Conservation (phyloP, 2,113 vertebrate genomes). For the Cynocephalus volans region DNA sequence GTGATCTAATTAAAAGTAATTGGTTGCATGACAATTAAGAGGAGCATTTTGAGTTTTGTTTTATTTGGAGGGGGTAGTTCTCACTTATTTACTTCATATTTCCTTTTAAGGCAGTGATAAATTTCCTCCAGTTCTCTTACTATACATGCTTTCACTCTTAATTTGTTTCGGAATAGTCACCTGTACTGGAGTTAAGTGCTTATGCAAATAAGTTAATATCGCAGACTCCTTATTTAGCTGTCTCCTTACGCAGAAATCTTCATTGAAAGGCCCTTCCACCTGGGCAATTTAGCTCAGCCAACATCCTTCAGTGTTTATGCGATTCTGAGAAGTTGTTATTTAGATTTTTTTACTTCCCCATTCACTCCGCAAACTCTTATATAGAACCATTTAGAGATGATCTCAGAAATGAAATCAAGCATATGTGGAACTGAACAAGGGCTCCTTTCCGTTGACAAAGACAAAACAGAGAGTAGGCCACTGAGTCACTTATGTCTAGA, state of each 20-base stretch:
- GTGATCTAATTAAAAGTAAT: slow-evolving; percentile 82
- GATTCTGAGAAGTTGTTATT: neutral
- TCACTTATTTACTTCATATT: slow-evolving; percentile 66
- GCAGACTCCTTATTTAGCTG: slow-evolving; percentile 68
- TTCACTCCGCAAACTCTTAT: neutral
- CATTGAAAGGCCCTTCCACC: slow-evolving; percentile 49
- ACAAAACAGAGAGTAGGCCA: slow-evolving; percentile 81
- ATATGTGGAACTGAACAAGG: slow-evolving; percentile 75
- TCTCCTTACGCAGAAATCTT: slow-evolving; percentile 63
- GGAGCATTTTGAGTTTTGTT: slow-evolving; percentile 43
- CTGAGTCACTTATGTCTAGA: slow-evolving; percentile 79
- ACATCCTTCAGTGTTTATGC: neutral
- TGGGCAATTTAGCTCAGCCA: slow-evolving; percentile 58
- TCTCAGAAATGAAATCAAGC: slow-evolving; percentile 75
- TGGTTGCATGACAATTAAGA: slow-evolving; percentile 79
- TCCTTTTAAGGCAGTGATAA: slow-evolving; percentile 66
- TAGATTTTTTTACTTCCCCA: neutral
- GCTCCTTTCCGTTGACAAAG: slow-evolving; percentile 79
- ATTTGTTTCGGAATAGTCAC: slow-evolving; percentile 71
- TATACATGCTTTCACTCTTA: slow-evolving; percentile 70
- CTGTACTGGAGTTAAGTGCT: slow-evolving; percentile 71
- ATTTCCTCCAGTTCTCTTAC: slow-evolving; percentile 73
- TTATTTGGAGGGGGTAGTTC: neutral
- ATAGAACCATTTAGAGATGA: slow-evolving; percentile 70
- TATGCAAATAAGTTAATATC: slow-evolving; percentile 59